Base-by-base conservation (phyloP, 2,113 vertebrate species). In the Leucosticte australis region DNA sequence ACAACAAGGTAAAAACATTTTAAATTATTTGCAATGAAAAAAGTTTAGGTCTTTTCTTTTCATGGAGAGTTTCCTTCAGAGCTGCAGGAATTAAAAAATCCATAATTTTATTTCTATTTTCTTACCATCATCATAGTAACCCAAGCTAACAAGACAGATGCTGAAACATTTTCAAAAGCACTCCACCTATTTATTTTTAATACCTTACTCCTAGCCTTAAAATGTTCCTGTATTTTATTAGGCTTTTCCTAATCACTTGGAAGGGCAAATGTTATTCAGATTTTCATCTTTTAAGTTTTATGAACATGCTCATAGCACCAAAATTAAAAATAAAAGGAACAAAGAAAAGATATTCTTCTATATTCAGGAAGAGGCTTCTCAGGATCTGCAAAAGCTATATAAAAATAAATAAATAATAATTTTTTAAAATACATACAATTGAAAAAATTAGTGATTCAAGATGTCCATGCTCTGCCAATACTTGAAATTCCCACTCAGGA, bases 351-450 rank as follows among this genome's bases (percentile, higher is more conserved):
- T 41, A 3, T 15, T 59, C 28, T 44, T 18, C 49, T 49, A 18
- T 30, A 55, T 13, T 42, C 9, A 57, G 16, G 4, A 64, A 89
- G 52, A 31, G 2, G 12, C 8, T 57, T 56, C 20, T 60, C 3
- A 23, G 6, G 3, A 50, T 35, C 5, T 46, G 15, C 26, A 42
- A 24, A 65, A 59, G 1, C 7, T 27, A 30, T 5, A 7, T 42
- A 42, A 35, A 77, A 70, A 18, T 11, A 49, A 41, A 12, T 4
- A 31, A 52, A 39, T 3, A 30, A 9, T 16, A 6, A 4, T n/a
- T 9, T 64, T 24, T 3, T 0, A n/a, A 11, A 23, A 56, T 1
- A 41, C 0, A 31, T 2, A 17, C 8, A 30, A 53, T 3, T 3
- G 0, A 31, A 71, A 42, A 63, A 17, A 2, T 3, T 0, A 47